Percentiles rank a stretch among this genome's conserved stretches.
phyloP scores from a whole-genome alignment of 2,797 vertebrate genomes.

The Natrix natrix region DNA sequence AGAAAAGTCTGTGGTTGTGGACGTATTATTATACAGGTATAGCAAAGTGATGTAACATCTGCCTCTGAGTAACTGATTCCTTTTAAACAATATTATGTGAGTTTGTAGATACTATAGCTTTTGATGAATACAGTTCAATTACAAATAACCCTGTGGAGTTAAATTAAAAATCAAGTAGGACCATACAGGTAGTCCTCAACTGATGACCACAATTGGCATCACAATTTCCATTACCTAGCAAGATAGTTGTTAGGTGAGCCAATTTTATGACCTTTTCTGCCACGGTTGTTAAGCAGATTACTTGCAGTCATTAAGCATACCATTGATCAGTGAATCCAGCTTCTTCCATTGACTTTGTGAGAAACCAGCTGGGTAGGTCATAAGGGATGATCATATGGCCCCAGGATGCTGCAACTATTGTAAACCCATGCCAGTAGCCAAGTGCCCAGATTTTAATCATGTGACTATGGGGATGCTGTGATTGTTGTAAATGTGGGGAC shows the following conservation, averaged over 20 bases:
- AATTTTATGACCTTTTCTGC: background rate
- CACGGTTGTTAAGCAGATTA: background rate
- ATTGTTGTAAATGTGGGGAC: background rate
- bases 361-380: background rate
- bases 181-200: background rate
- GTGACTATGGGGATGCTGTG: background rate
- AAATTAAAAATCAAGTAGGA: background rate
- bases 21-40: conserved; percentile 1
- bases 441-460: background rate
- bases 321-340: background rate
- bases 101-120: background rate
- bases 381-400: background rate
- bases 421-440: background rate
- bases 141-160: background rate
- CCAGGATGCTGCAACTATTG: background rate
- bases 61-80: background rate
- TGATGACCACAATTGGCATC: background rate
- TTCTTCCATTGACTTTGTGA: background rate
- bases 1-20: conserved; percentile 23
- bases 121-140: background rate
- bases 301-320: background rate
- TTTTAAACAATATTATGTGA: background rate
- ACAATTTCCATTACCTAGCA: background rate
- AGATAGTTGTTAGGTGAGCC: background rate
- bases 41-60: background rate